Conservation (phyloP, 2,888 invertebrate species). For the Melinaea marsaeus region DNA sequence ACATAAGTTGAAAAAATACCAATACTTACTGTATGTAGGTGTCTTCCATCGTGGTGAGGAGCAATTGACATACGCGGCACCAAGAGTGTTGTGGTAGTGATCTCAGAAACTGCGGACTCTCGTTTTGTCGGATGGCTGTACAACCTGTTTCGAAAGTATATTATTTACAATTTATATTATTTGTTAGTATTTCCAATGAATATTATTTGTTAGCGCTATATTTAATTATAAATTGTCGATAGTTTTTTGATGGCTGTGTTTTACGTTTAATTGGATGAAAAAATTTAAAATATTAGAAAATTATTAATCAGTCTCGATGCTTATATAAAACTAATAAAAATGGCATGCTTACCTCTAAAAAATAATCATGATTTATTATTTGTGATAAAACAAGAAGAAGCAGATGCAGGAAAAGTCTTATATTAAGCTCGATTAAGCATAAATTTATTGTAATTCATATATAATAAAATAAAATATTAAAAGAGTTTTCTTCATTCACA, state of each 20-base stretch:
- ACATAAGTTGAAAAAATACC: no score
- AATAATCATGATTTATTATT: constrained; percentile 30
- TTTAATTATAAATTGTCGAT: neutral
- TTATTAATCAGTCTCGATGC: no score
- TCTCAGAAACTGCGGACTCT: constrained; percentile 88
- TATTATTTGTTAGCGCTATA: neutral
- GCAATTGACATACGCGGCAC: constrained; percentile 67
- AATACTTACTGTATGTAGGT: constrained; percentile 64
- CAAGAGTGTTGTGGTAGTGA: constrained; percentile 86
- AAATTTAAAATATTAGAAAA: no score
- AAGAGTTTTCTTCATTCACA: constrained; percentile 60
- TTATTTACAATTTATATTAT: neutral
- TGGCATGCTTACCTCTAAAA: constrained; percentile 34
- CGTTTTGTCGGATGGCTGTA: constrained; percentile 87
- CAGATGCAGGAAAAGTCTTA: constrained; percentile 42
- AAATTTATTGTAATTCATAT: constrained; percentile 60
- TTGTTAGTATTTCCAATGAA: no score
- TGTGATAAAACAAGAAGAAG: constrained; percentile 27
- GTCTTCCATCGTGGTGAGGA: constrained; percentile 60
- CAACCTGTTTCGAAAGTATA: constrained; percentile 72
- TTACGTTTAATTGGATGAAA: no score
- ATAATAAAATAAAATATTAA: constrained; percentile 37
- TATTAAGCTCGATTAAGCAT: constrained; percentile 53
- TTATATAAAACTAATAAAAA: constrained; percentile 9
- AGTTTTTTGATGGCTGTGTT: neutral